A percentile compares a stretch with the other conserved stretches of the same genome.
These are phyloP conservation scores for Hartigia nigra DNA, from an alignment of 2,888 invertebrate genomes.

Conservation along the genomic window DNA sequence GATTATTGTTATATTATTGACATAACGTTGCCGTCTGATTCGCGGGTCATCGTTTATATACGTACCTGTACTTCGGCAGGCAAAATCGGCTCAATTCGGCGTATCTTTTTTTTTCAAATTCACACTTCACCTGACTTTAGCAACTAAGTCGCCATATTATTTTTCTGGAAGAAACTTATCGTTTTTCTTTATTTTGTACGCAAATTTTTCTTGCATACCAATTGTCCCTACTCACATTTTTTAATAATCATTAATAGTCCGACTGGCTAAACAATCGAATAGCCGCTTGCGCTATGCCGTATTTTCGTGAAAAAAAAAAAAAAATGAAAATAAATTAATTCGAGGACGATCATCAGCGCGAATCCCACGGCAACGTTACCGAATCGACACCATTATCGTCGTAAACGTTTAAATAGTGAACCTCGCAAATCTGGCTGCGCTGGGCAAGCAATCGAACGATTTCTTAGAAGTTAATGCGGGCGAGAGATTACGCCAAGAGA, in stretches of 20 bases:
- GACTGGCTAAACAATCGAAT: not conserved
- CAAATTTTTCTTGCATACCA: not conserved
- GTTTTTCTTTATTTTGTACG: not conserved
- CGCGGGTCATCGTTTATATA: not conserved
- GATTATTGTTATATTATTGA: conserved; percentile 11
- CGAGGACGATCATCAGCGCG: conserved; percentile 5
- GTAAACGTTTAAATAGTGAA: conserved; percentile 42
- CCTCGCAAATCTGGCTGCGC: conserved; percentile 53
- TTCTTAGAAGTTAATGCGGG: conserved; percentile 45
- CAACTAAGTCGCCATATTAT: not conserved
- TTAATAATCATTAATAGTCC: not conserved
- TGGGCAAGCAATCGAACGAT: conserved; percentile 51
- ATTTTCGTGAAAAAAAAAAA: not conserved
- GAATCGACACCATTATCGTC: conserved; percentile 46
- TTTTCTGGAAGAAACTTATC: not conserved
- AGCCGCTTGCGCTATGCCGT: not conserved
- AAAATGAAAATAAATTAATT: not conserved
- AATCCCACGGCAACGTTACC: conserved; percentile 46
- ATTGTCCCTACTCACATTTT: not conserved
- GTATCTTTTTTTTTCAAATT: not conserved
- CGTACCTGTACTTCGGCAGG: conserved; percentile 3
- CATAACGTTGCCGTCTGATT: conserved; percentile 9
- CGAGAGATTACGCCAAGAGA: conserved; percentile 54
- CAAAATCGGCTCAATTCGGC: not conserved
- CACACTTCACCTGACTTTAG: not conserved